Evolutionary conservation across 2,797 vertebrate species (phyloP).

Genomic region (Takifugu rubripes): DNA sequence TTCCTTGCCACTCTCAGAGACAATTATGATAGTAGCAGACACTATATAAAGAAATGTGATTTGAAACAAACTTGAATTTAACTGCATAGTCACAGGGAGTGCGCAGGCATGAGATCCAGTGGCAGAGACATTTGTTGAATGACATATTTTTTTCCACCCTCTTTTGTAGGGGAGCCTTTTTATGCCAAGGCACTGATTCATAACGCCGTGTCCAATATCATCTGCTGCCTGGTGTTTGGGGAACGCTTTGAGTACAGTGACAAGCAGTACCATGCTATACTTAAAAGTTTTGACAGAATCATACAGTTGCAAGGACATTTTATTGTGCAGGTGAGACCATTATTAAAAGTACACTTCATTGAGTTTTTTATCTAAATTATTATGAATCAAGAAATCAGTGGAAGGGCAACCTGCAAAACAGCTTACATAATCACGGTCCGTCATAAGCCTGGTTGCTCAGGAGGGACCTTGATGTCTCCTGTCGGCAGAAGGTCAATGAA

Average conservation of each 20-base stretch:
- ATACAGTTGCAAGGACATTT: conserved; percentile 19
- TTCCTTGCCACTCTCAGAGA: no score
- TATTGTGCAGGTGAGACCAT: conserved; percentile 40
- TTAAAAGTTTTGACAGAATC: conserved; percentile 33
- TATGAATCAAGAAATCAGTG: not conserved
- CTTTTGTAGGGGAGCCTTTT: conserved; percentile 49
- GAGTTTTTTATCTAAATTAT: not conserved
- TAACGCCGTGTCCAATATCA: conserved; percentile 67
- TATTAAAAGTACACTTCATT: not conserved
- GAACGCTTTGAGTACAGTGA: conserved; percentile 64
- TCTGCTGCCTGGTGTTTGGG: conserved; percentile 68
- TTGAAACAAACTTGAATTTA: no score
- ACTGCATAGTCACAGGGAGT: no score
- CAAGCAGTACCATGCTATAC: conserved; percentile 29
- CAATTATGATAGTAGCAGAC: no score
- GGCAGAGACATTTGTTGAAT: not conserved
- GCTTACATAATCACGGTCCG: no score
- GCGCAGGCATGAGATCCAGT: not conserved
- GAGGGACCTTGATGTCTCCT: no score
- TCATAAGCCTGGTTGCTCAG: no score
- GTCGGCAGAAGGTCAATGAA: no score
- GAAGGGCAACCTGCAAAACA: no score
- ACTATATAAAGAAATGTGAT: no score
- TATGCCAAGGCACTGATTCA: conserved; percentile 32
- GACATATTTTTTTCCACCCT: not conserved